Conservation (phyloP, 2,113 vertebrate species). For the Chauna torquata region DNA sequence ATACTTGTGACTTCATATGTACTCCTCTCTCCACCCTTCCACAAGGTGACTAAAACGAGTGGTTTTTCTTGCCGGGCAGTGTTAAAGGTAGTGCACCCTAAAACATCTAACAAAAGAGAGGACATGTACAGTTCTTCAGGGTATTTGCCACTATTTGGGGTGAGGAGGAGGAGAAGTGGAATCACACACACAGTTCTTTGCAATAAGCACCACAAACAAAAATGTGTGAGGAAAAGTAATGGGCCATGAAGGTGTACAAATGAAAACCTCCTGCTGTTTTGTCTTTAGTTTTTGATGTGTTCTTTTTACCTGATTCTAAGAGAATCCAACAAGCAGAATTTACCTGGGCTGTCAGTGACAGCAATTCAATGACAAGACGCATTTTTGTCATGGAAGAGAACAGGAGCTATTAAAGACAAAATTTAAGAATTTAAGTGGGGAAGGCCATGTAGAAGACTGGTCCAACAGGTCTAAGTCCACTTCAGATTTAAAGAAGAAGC, state of each 20-base stretch:
- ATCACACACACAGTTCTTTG: background rate
- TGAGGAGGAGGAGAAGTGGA: background rate
- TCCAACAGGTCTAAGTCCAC: background rate
- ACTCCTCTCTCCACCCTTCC: fast-evolving
- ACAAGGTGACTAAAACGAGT: no score
- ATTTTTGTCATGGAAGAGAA: background rate
- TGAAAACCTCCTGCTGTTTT: background rate
- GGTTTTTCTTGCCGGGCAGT: no score
- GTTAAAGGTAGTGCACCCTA: background rate
- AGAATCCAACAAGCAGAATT: background rate
- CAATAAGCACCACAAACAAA: background rate
- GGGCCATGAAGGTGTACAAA: background rate
- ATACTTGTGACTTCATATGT: background rate
- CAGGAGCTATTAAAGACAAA: background rate
- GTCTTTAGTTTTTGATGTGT: background rate
- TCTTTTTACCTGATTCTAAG: background rate
- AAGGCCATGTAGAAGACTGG: background rate
- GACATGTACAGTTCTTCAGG: background rate
- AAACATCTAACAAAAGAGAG: background rate
- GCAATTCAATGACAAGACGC: background rate
- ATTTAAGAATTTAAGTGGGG: background rate
- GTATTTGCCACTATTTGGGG: background rate
- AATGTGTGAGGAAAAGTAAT: background rate
- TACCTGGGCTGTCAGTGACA: background rate
- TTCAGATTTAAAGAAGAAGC: background rate